Evolutionary conservation across 2,888 invertebrate genomes (phyloP), one percentile per base, ranked within the genome.

Genomic region (Subacronicta megacephala): DNA sequence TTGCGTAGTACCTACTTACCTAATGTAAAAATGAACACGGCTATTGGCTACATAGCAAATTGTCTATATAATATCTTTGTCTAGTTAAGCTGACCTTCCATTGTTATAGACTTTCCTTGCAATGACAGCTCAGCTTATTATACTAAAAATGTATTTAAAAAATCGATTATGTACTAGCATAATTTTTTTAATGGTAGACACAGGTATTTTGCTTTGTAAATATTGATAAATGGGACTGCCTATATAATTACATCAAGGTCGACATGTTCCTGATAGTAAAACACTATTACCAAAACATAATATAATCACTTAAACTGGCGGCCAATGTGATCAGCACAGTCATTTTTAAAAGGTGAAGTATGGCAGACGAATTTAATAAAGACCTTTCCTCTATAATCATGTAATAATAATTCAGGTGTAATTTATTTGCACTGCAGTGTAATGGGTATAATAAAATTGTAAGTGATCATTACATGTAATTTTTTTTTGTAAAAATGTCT

Each of bases 401-500:
- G 16, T n/a, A n/a, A n/a, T 49, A 49, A 63, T 13, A 42, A 49
- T 47, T 18, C 40, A 9, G 15, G 3, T 15, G 18, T 38, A 47
- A 53, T 63, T 50, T 54, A 66, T 66, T 65, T 38, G 54, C 49
- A 31, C 36, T 54, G 15, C 49, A 50, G 31, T 55, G 37, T 43
- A 66, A 64, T 55, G 45, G 37, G 38, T 38, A 35, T 55, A 26
- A 55, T 64, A 64, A 60, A 60, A 46, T 45, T 55, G 49, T 57
- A 46, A 58, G 43, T 51, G 15, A 16, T 54, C 35, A 67, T 67
- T 69, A 67, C 44, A 26, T 12, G 47, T n/a, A 1, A 10, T 42
- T 5, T 35, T 59, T 55, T 67, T 58, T 52, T 45, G 0, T 18
- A 45, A 31, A 23, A 63, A 54, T 67, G 52, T 31, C 33, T 7